Evolutionary conservation across 1,140 invertebrate genomes (phyloP).

Genomic region (Marisa cornuarietis): DNA sequence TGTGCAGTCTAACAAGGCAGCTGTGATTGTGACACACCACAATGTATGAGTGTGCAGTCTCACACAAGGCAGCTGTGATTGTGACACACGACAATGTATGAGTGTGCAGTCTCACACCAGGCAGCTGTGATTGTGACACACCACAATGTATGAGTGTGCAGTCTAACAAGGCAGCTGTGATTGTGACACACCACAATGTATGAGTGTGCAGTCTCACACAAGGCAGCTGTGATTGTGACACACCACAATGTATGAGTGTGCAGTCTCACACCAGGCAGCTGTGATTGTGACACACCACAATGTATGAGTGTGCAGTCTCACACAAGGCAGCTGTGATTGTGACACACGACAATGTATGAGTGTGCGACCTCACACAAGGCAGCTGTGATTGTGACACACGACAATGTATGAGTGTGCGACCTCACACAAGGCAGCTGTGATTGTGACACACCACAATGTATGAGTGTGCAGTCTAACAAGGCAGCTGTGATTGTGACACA

Average conservation of each 20-base stretch:
- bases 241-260: neutral
- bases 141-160: neutral
- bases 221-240: slow-evolving; percentile 29
- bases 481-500: slow-evolving; percentile 30
- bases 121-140: slow-evolving; percentile 30
- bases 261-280: no score
- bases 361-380: no score
- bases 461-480: no score
- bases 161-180: neutral
- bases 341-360: slow-evolving; percentile 1
- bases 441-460: slow-evolving; percentile 26
- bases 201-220: no score
- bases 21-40: slow-evolving; percentile 31
- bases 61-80: slow-evolving; percentile 5
- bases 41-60: no score
- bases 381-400: slow-evolving; percentile 31
- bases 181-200: slow-evolving; percentile 26
- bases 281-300: slow-evolving; percentile 31
- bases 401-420: no score
- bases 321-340: slow-evolving; percentile 23
- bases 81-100: slow-evolving; percentile 22
- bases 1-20: no score
- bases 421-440: neutral
- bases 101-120: no score
- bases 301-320: no score